Percentiles rank a stretch among this genome's conserved stretches.
These are phyloP conservation scores for Caranx ignobilis DNA, from an alignment of 2,113 vertebrate genomes.

Conservation along the genomic window DNA sequence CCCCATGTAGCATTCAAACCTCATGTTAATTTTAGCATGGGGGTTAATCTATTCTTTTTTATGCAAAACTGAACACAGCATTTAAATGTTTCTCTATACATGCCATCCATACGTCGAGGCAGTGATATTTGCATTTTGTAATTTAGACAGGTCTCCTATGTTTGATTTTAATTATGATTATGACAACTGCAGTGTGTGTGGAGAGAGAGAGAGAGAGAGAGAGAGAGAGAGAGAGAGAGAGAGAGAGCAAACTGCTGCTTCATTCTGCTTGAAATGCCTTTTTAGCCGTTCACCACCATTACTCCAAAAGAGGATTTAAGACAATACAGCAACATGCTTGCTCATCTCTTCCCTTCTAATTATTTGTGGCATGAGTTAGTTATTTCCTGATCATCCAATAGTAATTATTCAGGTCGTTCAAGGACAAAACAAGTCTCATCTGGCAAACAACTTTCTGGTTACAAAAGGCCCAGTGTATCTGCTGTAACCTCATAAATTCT, in stretches of 20 bases:
- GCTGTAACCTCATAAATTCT: slow-evolving; percentile 5
- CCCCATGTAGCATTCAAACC: slow-evolving; percentile 33
- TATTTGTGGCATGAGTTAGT: slow-evolving; percentile 24
- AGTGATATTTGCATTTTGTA: not conserved
- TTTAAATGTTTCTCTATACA: slow-evolving; percentile 31
- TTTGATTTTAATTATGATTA: slow-evolving; percentile 6
- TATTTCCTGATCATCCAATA: slow-evolving; percentile 28
- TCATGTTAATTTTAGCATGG: slow-evolving; percentile 37
- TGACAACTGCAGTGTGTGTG: not conserved
- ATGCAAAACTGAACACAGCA: slow-evolving; percentile 43
- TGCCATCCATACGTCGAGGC: slow-evolving; percentile 5
- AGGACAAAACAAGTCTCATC: slow-evolving; percentile 22
- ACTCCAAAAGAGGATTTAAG: slow-evolving; percentile 41
- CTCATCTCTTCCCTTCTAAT: slow-evolving; percentile 25
- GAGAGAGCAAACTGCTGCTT: slow-evolving; percentile 8
- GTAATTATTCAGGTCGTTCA: slow-evolving; percentile 33
- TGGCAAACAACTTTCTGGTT: slow-evolving; percentile 17
- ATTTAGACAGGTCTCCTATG: not conserved
- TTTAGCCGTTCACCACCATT: not conserved
- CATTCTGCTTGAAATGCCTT: slow-evolving; percentile 3
- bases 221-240: too few species aligned
- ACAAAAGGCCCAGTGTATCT: slow-evolving; percentile 10
- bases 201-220: too few species aligned
- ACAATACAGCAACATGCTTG: slow-evolving; percentile 15
- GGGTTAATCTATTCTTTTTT: slow-evolving; percentile 29